A percentile compares a stretch with the other conserved stretches of the same genome.
Evolutionary conservation across 2,797 vertebrate species (phyloP).

Genomic region (Hoplostethus atlanticus): DNA sequence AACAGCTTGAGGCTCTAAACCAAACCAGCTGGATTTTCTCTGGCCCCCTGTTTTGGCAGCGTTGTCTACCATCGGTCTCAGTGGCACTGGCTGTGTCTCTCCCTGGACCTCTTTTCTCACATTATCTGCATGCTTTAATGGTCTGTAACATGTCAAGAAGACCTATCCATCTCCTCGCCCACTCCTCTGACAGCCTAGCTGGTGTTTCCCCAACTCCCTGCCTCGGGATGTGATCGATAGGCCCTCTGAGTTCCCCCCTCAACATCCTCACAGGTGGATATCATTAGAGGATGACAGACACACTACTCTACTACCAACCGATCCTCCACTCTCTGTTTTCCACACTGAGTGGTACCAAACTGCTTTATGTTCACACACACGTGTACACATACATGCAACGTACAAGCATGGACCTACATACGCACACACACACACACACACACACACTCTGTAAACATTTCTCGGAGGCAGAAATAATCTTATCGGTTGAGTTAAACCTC

Average conservation of each 20-base stretch:
- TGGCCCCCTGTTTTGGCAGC: slow-evolving; percentile 34
- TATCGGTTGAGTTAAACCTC: neutral
- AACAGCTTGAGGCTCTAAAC: slow-evolving; percentile 49
- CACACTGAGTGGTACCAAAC: slow-evolving; percentile 59
- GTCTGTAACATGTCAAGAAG: slow-evolving; percentile 78
- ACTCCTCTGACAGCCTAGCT: slow-evolving; percentile 70
- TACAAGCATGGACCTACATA: neutral
- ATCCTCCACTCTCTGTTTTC: slow-evolving; percentile 39
- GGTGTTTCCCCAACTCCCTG: slow-evolving; percentile 35
- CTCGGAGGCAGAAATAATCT: neutral
- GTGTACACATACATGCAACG: neutral
- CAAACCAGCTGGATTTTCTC: slow-evolving; percentile 62
- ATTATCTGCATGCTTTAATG: slow-evolving; percentile 81
- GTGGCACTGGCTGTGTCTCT: slow-evolving; percentile 22
- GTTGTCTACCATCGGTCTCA: slow-evolving; percentile 37
- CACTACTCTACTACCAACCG: slow-evolving; percentile 34
- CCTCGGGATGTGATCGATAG: slow-evolving; percentile 78
- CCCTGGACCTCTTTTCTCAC: slow-evolving; percentile 59
- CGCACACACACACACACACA: neutral
- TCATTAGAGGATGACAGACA: slow-evolving; percentile 75
- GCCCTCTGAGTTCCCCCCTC: slow-evolving; percentile 38
- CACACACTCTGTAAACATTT: too few relatives aligned
- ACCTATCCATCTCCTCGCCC: slow-evolving; percentile 74
- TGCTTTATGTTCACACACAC: neutral
- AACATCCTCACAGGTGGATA: slow-evolving; percentile 79